phyloP scores from a whole-genome alignment of 1,140 invertebrate genomes.

The Drosophila auraria region DNA sequence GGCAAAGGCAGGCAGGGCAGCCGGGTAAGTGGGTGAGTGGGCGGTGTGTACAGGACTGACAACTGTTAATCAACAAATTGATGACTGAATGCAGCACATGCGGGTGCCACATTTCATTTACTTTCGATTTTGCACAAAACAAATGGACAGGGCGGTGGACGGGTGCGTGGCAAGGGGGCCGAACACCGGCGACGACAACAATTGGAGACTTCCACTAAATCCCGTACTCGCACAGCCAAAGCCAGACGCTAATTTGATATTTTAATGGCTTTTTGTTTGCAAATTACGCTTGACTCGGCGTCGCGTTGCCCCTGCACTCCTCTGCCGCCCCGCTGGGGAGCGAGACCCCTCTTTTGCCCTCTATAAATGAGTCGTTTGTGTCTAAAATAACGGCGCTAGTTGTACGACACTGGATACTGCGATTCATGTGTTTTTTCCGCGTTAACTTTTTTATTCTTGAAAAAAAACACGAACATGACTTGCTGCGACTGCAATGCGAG shows the following conservation, averaged over 20 bases:
- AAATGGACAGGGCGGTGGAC: constrained; percentile 5
- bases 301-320: constrained; percentile 20
- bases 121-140: constrained; percentile 65
- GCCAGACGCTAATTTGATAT: constrained; percentile 81
- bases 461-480: constrained; percentile 18
- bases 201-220: constrained; percentile 71
- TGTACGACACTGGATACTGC: constrained; percentile 43
- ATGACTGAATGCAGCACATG: constrained; percentile 51
- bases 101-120: constrained; percentile 58
- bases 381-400: constrained; percentile 61
- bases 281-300: constrained; percentile 64
- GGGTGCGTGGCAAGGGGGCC: not conserved
- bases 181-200: constrained; percentile 35
- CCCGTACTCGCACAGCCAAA: constrained; percentile 45
- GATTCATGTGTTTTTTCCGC: constrained; percentile 16
- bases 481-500: constrained; percentile 7
- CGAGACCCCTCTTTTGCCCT: not conserved
- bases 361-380: constrained; percentile 43
- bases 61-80: constrained; percentile 57
- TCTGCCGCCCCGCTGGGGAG: not conserved
- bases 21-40: not conserved
- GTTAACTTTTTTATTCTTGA: constrained; percentile 23
- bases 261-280: constrained; percentile 82
- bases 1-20: not conserved
- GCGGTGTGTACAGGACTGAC: constrained; percentile 5